phyloP scores from a whole-genome alignment of 1,140 invertebrate species.

The Paramacrobiotus metropolitanus region DNA sequence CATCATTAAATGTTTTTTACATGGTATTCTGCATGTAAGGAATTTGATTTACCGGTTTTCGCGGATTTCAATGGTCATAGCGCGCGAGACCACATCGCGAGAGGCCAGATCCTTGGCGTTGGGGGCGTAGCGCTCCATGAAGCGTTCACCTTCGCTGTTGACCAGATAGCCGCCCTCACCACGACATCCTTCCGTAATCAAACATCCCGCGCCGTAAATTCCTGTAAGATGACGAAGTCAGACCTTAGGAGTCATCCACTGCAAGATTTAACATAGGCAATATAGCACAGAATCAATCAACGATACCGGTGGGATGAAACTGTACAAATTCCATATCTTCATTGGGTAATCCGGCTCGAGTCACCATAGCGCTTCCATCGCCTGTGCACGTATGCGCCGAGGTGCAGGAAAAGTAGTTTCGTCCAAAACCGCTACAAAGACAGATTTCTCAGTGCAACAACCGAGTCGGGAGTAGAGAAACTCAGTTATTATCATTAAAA shows the following conservation, averaged over 20 bases:
- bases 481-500: too few species aligned
- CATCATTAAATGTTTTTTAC: too few species aligned
- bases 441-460: too few species aligned
- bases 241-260: too few species aligned
- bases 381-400: conserved; percentile 96
- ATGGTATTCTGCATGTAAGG: too few species aligned
- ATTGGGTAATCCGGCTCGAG: conserved; percentile 66
- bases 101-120: conserved; percentile 94
- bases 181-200: conserved; percentile 87
- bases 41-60: conserved; percentile 62
- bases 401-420: conserved; percentile 92
- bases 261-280: too few species aligned
- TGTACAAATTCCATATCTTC: conserved; percentile 95
- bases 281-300: too few species aligned
- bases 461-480: too few species aligned
- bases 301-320: conserved; percentile 96
- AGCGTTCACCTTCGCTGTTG: conserved; percentile 84
- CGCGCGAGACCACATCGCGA: conserved; percentile 80
- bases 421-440: conserved; percentile 42
- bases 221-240: too few species aligned
- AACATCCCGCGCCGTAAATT: conserved; percentile 88
- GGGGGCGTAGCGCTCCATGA: conserved; percentile 96
- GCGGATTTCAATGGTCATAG: conserved; percentile 91
- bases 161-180: conserved; percentile 90
- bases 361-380: conserved; percentile 84